Conservation (phyloP, 2,113 vertebrate species). For the Speoplatyrhinus poulsoni region DNA sequence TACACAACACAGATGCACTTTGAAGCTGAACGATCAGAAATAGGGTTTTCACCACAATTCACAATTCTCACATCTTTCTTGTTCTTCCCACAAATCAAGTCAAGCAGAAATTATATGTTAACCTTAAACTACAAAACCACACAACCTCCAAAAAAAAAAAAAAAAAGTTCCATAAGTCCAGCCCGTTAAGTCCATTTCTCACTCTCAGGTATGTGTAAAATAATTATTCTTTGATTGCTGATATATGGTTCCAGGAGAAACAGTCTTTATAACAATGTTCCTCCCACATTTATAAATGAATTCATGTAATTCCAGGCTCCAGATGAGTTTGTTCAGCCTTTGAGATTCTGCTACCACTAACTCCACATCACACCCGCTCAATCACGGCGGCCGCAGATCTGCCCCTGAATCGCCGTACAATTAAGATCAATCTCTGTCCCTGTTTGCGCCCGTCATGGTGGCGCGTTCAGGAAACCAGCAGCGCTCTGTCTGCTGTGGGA, state of each 20-base stretch:
- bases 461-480: neutral
- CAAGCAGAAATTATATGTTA: constrained; percentile 16
- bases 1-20: constrained; percentile 58
- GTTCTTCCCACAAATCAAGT: constrained; percentile 13
- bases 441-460: constrained; percentile 20
- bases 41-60: neutral
- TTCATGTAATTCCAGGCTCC: constrained; percentile 35
- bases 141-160: constrained; percentile 38
- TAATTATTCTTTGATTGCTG: constrained; percentile 19
- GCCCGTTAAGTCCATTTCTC: constrained; percentile 34
- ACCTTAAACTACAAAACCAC: constrained; percentile 38
- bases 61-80: constrained; percentile 6
- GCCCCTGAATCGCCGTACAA: constrained; percentile 26
- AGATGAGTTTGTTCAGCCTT: constrained; percentile 27
- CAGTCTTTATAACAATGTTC: constrained; percentile 21
- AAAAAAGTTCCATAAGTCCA: constrained; percentile 22
- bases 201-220: constrained; percentile 26
- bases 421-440: constrained; percentile 20
- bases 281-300: constrained; percentile 5
- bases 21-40: constrained; percentile 45
- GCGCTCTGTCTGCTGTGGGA: constrained; percentile 37
- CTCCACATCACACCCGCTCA: constrained; percentile 24
- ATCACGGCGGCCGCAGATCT: constrained; percentile 7
- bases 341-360: constrained; percentile 15
- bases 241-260: constrained; percentile 31